Base-by-base conservation (phyloP, 2,113 vertebrate genomes). In the mouse (Mus musculus) region DNA sequence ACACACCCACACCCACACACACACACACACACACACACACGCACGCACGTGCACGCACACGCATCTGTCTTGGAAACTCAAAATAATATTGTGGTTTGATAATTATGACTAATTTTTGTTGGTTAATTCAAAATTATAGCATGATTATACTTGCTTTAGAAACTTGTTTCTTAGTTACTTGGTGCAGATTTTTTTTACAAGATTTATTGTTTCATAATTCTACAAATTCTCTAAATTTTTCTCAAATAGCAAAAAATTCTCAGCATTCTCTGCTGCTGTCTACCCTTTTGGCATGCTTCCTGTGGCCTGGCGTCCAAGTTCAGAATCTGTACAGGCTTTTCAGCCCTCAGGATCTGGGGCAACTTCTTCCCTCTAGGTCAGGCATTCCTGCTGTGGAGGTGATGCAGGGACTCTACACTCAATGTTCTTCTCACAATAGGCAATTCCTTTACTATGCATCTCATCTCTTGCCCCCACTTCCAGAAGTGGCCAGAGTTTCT, bases 381-480 rank as follows among this genome's bases (percentile, higher is more conserved):
- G 61, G 39, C 39, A 30, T 86, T 86, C 16, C 30, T 69, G 28
- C 42, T 86, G 84, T 30, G n/a, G 7, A 7, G 8, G 4, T 88
- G 39, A 63, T 1, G 3, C 11, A 69, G 24, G 8, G 16, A 84
- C 56, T 59, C 19, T 52, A 46, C 49, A 65, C 49, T 26, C 1
- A 17, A 8, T 1, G 20, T 76, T 71, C 42, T 91, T 14, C 39
- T 33, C 76, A 88, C 78, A 81, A 46, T 20, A 75, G 1, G 2
- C 63, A 77, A 82, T 59, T 16, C 0, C 33, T 4, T 89, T 86
- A 52, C 86, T 80, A 20, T 1, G 42, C 61, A 7, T 5, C 54
- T 7, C 14, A 8, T 46, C 9, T 20, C 14, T 17, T 30, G 67
- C 2, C 36, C 0, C 0, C 3, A 39, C 11, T 0, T 78, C 61